Percentiles rank a stretch among this genome's conserved stretches.
These are phyloP conservation scores for Mus minutoides DNA, from an alignment of 2,797 vertebrate species.

Conservation along the genomic window DNA sequence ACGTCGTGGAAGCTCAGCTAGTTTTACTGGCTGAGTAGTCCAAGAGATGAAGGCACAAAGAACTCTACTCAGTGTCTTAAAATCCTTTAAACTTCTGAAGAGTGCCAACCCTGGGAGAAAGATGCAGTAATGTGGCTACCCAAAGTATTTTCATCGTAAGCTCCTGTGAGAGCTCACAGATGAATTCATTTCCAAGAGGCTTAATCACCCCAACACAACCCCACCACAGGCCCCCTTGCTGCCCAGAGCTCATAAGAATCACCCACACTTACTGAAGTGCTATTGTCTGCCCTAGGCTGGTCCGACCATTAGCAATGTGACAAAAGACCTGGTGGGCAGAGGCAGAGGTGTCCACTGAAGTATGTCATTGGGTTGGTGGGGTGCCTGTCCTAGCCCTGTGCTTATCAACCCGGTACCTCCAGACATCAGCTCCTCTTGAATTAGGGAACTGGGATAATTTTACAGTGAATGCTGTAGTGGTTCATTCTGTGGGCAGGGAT, in stretches of 20 bases:
- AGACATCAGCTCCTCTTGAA: not conserved
- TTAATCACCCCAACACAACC: not conserved
- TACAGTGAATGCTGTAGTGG: not conserved
- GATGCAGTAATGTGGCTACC: too few species aligned
- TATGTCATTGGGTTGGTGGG: not conserved
- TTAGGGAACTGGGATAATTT: not conserved
- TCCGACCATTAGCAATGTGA: not conserved
- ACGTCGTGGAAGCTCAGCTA: slow-evolving; percentile 8
- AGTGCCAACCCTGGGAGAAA: not conserved
- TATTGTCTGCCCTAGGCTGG: not conserved
- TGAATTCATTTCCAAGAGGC: not conserved
- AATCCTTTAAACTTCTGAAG: not conserved
- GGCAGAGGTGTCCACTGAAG: not conserved
- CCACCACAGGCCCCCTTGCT: not conserved
- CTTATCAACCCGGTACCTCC: not conserved
- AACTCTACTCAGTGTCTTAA: not conserved
- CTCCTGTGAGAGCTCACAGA: not conserved
- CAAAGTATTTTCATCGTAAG: not conserved
- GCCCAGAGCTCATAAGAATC: not conserved
- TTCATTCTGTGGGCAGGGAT: not conserved
- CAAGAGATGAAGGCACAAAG: not conserved
- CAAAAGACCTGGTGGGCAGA: not conserved
- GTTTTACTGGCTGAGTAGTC: not conserved
- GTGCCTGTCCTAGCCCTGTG: not conserved
- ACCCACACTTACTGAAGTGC: not conserved